Evolutionary conservation across 1,140 invertebrate species (phyloP).

Genomic region (Pseudachorutes palmiensis): DNA sequence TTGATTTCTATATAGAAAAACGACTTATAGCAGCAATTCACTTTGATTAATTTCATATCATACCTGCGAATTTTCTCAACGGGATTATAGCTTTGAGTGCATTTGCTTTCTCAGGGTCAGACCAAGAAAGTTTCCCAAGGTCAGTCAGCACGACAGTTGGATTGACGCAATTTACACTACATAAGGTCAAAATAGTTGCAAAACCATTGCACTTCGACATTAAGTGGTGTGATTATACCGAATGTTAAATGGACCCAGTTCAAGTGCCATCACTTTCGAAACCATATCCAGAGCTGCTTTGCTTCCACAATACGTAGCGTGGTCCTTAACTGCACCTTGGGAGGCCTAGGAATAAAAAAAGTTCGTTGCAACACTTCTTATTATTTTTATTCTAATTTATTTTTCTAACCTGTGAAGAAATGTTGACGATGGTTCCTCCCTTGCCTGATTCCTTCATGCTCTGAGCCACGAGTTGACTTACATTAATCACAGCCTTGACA

Average conservation of each 20-base stretch:
- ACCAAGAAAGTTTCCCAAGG: conserved; percentile 76
- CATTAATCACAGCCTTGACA: conserved; percentile 72
- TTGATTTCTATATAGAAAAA: conserved; percentile 68
- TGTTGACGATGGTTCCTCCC: conserved; percentile 74
- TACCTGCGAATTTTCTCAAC: conserved; percentile 54
- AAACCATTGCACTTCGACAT: no score
- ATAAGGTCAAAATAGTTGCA: no score
- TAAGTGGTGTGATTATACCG: no score
- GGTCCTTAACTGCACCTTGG: conserved; percentile 61
- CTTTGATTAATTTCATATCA: no score
- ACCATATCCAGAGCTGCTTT: conserved; percentile 56
- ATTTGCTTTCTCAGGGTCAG: conserved; percentile 59
- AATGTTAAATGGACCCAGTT: conserved; percentile 74
- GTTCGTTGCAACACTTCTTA: no score
- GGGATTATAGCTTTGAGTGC: conserved; percentile 72
- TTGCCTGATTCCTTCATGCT: conserved; percentile 64
- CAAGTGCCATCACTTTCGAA: conserved; percentile 67
- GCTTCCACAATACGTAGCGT: conserved; percentile 61
- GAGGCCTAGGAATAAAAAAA: conserved; percentile 44
- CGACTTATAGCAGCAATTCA: conserved; percentile 33
- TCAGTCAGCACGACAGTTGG: conserved; percentile 76
- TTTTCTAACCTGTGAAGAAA: conserved; percentile 69
- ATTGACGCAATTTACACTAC: conserved; percentile 69
- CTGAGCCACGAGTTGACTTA: conserved; percentile 67
- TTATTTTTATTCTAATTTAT: no score